Percentiles rank a stretch among this genome's conserved stretches.
Evolutionary conservation across 2,113 vertebrate genomes (phyloP).

Genomic region (Danionella cerebrum): DNA sequence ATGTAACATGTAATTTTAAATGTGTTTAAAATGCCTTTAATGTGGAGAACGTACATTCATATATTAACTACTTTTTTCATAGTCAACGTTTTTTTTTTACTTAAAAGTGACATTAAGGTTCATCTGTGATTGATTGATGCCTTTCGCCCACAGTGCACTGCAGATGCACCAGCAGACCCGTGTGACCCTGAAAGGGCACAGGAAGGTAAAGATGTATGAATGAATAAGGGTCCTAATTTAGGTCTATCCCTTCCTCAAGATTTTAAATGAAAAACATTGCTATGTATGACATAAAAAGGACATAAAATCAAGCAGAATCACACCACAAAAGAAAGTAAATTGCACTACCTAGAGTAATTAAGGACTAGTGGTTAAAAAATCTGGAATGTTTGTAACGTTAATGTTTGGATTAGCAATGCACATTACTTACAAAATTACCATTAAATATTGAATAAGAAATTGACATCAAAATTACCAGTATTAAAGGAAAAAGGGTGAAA

Average conservation of each 20-base stretch:
- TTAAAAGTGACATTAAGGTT: background rate
- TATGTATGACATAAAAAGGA: background rate
- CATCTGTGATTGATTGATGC: too few relatives aligned
- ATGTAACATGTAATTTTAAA: too few relatives aligned
- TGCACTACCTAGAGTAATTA: background rate
- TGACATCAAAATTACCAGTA: constrained; percentile 7
- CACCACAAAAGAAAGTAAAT: background rate
- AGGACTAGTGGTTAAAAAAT: background rate
- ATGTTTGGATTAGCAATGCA: background rate
- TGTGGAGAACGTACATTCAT: background rate
- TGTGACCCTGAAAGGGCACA: too few relatives aligned
- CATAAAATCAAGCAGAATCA: background rate
- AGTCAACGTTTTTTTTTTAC: background rate
- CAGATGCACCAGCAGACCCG: too few relatives aligned
- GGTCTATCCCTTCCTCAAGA: background rate
- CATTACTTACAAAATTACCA: background rate
- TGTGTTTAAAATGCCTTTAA: too few relatives aligned
- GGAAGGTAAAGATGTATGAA: too few relatives aligned
- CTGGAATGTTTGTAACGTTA: constrained; percentile 16
- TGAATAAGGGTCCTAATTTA: background rate
- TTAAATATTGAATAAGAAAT: background rate
- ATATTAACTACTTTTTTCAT: background rate
- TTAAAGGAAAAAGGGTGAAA: background rate
- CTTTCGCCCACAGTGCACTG: too few relatives aligned
- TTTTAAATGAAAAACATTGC: background rate